Base-by-base conservation (phyloP, 2,797 vertebrate species). In the Enteromius paludinosus region DNA sequence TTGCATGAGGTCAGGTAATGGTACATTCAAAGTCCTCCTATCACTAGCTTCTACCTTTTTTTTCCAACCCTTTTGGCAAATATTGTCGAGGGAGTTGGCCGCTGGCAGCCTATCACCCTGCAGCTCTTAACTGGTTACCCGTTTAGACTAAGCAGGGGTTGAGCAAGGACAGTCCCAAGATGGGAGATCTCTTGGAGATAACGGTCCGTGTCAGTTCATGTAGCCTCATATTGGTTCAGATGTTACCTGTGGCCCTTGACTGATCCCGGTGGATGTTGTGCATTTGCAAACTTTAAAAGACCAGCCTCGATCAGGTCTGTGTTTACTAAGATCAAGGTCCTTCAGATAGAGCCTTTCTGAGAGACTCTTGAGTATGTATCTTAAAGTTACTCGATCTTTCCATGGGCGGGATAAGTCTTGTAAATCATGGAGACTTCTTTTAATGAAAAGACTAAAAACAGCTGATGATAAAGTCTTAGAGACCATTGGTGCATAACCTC, bases 1-100 rank as follows among this genome's bases (percentile, higher is more conserved):
- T 56, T 71, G 35, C 2, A 41, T 62, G 6, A 18, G 30, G 61
- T 54, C 45, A 71, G 41, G 20, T 41, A 72, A 8, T 33, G 6
- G 14, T 20, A 72, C 28, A 72, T 64, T 81, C 59, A 81, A 65
- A 49, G 80, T 75, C 80, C 61, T 82, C 17, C 3, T 56, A 25
- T 17, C 7, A 14, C 17, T 20, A 18, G 15, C 25, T 69, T 25
- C 68, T 47, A 61, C 10, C 23, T 33, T 54, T 56, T 78, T 69
- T 65, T 49, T 10, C 9, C 25, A 28, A 59, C 33, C 23, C 8
- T 33, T 77, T 77, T 77, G 52, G 81, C 64, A 76, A 47, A 76
- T 33, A 9, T 45, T 56, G 47, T 28, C 3, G 35, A 33, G 47
- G 80, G 81, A 17, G 73, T 83, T 69, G 20, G 3, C 47, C 3